Evolutionary conservation across 2,113 vertebrate species (phyloP), one percentile per base, ranked within the genome.

Genomic region (Perca flavescens): DNA sequence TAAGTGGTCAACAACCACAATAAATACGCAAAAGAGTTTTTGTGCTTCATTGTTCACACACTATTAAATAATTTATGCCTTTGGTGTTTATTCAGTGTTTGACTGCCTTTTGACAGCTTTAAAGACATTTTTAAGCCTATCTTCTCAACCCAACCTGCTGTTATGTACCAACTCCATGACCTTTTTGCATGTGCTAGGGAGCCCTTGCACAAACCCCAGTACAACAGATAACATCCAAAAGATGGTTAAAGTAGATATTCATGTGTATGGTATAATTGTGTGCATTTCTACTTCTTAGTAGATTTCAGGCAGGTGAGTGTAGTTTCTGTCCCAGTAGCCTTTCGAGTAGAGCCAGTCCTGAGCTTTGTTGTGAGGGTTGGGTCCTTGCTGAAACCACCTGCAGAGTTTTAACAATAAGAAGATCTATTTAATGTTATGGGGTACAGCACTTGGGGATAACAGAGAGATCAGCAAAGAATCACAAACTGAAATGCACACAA

Each of bases 271-370:
- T 77, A 21, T 53, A 28, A 28, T 43, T 77, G 36, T 40, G 57
- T 58, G 31, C 56, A 54, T 54, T 70, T 85, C 17, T 84, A 57
- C 68, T 47, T 82, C 3, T 97, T 95, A 99, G 95, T 99, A 99
- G 95, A 99, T 99, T 86, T 99, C 97, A 83, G 97, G 97, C 86
- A 98, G 92, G 78, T 95, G 96, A 84, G 94, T 93, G 94, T 98
- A 99, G 93, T 95, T 97, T 92, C 98, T 96, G 92, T 98, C 97
- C 98, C 98, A 99, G 95, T 99, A 99, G 90, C 96, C 96, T 87
- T 97, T 98, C 56, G 96, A 95, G 91, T 96, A 99, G 84, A 99
- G 95, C 98, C 98, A 99, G 94, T 99, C 98, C 91, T 97, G 97
- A 3, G 95, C 96, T 86, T 97, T 97, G 66, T 94, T 99, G 85